These are phyloP conservation scores for Thamnaconus septentrionalis DNA, from an alignment of 2,113 vertebrate species.

Conservation along the genomic window DNA sequence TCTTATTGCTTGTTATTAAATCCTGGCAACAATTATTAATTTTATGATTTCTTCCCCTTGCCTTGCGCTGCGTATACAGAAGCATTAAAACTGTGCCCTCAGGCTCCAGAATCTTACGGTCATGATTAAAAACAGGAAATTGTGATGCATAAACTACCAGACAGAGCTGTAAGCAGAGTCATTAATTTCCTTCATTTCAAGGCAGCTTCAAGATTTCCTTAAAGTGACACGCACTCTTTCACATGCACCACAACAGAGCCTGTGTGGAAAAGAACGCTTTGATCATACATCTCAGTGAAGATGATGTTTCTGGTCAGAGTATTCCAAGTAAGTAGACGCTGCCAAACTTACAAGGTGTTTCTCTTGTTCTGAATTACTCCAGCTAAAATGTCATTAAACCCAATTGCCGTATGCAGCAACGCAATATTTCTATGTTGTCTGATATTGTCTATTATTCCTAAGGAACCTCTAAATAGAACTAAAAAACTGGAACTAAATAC, in stretches of 20 bases:
- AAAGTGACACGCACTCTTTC: slow-evolving; percentile 82
- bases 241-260: slow-evolving; percentile 18
- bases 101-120: slow-evolving; percentile 89
- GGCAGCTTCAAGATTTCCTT: slow-evolving; percentile 85
- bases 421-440: too few relatives aligned
- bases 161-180: slow-evolving; percentile 97
- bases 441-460: too few relatives aligned
- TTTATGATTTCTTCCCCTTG: slow-evolving; percentile 80
- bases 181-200: slow-evolving; percentile 95
- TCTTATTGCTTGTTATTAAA: slow-evolving; percentile 99
- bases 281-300: too few relatives aligned
- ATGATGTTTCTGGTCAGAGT: too few relatives aligned
- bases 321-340: too few relatives aligned
- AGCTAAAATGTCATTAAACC: too few relatives aligned
- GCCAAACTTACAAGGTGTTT: too few relatives aligned
- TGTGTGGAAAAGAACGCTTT: background rate
- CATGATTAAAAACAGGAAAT: slow-evolving; percentile 99
- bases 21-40: slow-evolving; percentile 89
- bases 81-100: slow-evolving; percentile 93
- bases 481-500: too few relatives aligned
- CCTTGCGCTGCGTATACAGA: slow-evolving; percentile 95
- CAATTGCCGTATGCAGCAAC: too few relatives aligned
- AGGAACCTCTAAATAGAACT: too few relatives aligned
- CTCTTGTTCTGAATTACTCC: too few relatives aligned
- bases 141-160: slow-evolving; percentile 93